Percentiles rank a stretch among this genome's conserved stretches.
Evolutionary conservation across 2,113 vertebrate genomes (phyloP).

Genomic region (Nyctibius bracteatus): DNA sequence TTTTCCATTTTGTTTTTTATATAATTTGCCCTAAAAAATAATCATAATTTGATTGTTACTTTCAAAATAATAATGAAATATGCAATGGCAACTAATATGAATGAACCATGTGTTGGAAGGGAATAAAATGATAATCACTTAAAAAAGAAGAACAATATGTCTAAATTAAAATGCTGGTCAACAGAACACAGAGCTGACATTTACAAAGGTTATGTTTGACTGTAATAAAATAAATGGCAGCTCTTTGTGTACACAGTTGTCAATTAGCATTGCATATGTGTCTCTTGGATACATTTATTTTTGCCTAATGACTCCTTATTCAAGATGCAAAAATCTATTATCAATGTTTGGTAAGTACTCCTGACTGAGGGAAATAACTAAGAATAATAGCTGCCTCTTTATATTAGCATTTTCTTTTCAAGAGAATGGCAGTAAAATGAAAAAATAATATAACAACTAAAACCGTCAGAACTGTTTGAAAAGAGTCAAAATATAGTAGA

Average conservation of each 20-base stretch:
- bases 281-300: constrained; percentile 55
- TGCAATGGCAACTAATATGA: background rate
- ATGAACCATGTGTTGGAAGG: background rate
- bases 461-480: background rate
- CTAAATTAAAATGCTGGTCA: constrained; percentile 65
- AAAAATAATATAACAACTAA: background rate
- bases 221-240: constrained; percentile 66
- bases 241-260: constrained; percentile 58
- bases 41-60: background rate
- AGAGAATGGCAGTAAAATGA: background rate
- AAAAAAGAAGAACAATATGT: constrained; percentile 27
- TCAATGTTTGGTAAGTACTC: constrained; percentile 22
- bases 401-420: constrained; percentile 2
- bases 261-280: constrained; percentile 63
- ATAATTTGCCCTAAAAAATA: background rate
- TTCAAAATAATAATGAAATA: background rate
- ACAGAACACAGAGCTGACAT: constrained; percentile 58
- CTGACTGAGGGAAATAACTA: constrained; percentile 6
- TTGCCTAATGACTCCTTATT: constrained; percentile 43
- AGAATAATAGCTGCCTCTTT: constrained; percentile 13
- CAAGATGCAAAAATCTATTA: constrained; percentile 35
- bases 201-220: constrained; percentile 70
- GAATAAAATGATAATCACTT: constrained; percentile 24
- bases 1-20: background rate
- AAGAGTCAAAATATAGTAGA: background rate